Evolutionary conservation across 2,888 invertebrate genomes (phyloP), one percentile per base, ranked within the genome.

Genomic region (Biston stratarius): DNA sequence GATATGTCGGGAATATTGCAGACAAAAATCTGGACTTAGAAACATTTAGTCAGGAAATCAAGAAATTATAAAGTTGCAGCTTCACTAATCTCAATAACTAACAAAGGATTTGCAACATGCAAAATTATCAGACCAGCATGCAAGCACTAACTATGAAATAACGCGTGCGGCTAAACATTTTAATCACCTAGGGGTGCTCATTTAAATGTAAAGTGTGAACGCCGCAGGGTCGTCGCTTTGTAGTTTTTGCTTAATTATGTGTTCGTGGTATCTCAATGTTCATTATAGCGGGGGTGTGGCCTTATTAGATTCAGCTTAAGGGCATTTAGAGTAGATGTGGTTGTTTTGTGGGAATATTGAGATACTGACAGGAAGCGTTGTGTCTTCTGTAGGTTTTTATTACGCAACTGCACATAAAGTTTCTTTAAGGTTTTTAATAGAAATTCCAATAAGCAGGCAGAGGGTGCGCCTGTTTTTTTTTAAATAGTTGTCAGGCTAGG

Each of bases 211-310:
- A 86, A 86, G 84, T 83, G 83, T 79, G 86, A 85, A 77, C 82
- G 87, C 85, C 78, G 76, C 76, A 80, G 85, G 88, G 82, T 78
- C 61, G 67, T 57, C 74, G 87, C 91, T 91, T 91, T 90, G 90
- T 91, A 91, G 90, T 92, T 89, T 89, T 89, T 90, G 87, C 83
- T 85, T 89, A 91, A 91, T 92, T 91, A 87, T 88, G 80, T 84
- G 81, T 83, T 86, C 84, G 85, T 82, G 86, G 84, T 87, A 85
- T 86, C 85, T 77, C 81, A 78, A 79, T 81, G 80, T 83, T 91
- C 90, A 87, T 90, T 88, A 88, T 75, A 71, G 71, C 63, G 71
- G 78, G 85, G 88, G 88, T 82, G 86, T 85, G 86, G 81, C 79
- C 83, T 89, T 89, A 87, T 91, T 91, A 91, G 84, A 88, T 86